phyloP scores from a whole-genome alignment of 2,113 vertebrate species.

The Neodon shergylaensis region DNA sequence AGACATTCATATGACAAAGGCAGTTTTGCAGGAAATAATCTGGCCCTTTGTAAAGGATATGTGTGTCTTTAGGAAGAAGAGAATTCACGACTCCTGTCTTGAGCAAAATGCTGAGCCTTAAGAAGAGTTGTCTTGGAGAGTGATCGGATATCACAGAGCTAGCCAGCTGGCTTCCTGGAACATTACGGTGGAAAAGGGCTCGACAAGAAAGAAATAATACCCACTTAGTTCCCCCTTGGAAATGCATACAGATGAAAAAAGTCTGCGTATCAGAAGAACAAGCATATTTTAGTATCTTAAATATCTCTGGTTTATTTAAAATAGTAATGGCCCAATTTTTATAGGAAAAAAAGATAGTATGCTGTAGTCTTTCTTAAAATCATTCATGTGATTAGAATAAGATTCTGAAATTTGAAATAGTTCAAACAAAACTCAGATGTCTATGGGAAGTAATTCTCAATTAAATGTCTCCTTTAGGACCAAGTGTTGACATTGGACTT shows the following conservation, averaged over 20 bases:
- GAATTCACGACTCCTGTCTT: constrained; percentile 48
- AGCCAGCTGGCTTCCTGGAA: constrained; percentile 57
- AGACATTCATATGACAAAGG: constrained; percentile 23
- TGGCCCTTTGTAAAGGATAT: constrained; percentile 25
- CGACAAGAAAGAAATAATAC: background rate
- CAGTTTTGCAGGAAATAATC: constrained; percentile 53
- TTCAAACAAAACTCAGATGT: constrained; percentile 37
- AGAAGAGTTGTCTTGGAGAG: constrained; percentile 22
- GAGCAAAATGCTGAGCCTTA: constrained; percentile 63
- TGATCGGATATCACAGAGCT: constrained; percentile 62
- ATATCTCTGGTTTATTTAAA: constrained; percentile 52
- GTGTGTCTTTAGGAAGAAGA: constrained; percentile 53
- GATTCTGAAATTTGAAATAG: constrained; percentile 25
- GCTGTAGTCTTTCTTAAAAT: constrained; percentile 2
- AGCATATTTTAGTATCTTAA: background rate
- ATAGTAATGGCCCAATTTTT: constrained; percentile 38
- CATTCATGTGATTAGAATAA: constrained; percentile 39
- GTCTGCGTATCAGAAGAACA: background rate
- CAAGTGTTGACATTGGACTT: constrained; percentile 62
- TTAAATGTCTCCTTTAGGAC: constrained; percentile 27
- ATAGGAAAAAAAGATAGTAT: background rate
- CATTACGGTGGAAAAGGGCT: background rate
- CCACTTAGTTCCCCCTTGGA: constrained; percentile 31
- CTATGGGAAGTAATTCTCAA: constrained; percentile 40
- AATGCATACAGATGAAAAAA: constrained; percentile 27